These are phyloP conservation scores for Taxidea taxus DNA, from an alignment of 2,113 vertebrate species.

Conservation along the genomic window DNA sequence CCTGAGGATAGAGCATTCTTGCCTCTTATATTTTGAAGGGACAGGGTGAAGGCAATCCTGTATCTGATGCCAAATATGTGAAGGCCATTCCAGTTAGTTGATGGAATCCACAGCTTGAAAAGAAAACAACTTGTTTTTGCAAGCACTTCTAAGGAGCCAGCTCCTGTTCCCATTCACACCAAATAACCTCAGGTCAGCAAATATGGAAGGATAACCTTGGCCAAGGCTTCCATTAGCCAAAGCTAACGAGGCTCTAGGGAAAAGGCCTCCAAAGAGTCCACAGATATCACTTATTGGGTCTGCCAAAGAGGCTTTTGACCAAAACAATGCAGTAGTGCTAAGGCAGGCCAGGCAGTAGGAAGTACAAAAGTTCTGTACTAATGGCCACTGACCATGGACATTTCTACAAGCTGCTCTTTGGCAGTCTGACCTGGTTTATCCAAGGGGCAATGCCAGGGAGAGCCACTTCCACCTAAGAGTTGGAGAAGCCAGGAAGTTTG, in stretches of 20 bases:
- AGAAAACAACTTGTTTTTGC: slow-evolving; percentile 63
- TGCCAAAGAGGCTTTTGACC: slow-evolving; percentile 10
- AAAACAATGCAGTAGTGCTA: neutral
- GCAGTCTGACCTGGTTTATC: neutral
- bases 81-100: slow-evolving; percentile 64
- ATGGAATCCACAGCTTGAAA: slow-evolving; percentile 71
- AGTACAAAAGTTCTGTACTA: neutral
- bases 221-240: neutral
- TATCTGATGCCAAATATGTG: slow-evolving; percentile 47
- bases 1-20: neutral
- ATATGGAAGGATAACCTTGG: neutral
- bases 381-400: neutral
- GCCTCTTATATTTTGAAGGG: slow-evolving; percentile 9
- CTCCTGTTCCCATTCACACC: slow-evolving; percentile 58
- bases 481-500: neutral
- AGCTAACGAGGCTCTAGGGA: neutral
- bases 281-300: neutral
- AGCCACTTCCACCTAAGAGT: neutral
- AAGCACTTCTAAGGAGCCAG: slow-evolving; percentile 39
- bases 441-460: neutral
- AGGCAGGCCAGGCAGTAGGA: neutral
- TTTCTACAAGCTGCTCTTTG: neutral
- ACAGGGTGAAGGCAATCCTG: slow-evolving; percentile 10
- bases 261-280: neutral
- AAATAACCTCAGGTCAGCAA: slow-evolving; percentile 58